Percentiles rank a stretch among this genome's conserved stretches.
Evolutionary conservation across 2,113 vertebrate species (phyloP).

Genomic region (Neodontobutis hainanensis): DNA sequence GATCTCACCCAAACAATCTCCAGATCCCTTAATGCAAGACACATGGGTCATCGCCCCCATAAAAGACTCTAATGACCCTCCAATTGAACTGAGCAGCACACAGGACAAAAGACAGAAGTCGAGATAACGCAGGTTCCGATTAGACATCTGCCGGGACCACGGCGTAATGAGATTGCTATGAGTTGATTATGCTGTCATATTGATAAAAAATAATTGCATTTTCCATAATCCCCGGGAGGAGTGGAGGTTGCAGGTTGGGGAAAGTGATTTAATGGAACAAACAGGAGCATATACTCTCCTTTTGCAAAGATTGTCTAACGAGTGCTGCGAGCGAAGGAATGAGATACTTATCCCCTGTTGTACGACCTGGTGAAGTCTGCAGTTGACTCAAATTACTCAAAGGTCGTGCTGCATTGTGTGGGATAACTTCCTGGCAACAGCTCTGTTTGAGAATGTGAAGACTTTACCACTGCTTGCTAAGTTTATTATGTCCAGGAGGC

Average conservation of each 20-base stretch:
- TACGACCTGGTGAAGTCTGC: not conserved
- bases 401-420: not conserved
- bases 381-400: not conserved
- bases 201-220: conserved; percentile 68
- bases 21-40: conserved; percentile 52
- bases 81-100: conserved; percentile 61
- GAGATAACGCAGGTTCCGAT: conserved; percentile 63
- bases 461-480: no score
- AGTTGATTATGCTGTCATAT: conserved; percentile 68
- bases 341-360: not conserved
- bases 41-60: conserved; percentile 40
- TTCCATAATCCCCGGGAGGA: conserved; percentile 57
- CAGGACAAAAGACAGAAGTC: conserved; percentile 57
- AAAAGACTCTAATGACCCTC: conserved; percentile 64
- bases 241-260: conserved; percentile 33
- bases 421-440: not conserved
- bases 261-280: conserved; percentile 22
- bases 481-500: no score
- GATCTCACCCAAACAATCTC: conserved; percentile 12
- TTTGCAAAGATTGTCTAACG: not conserved
- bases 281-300: conserved; percentile 15
- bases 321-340: not conserved
- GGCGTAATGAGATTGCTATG: conserved; percentile 66
- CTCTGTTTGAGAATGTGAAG: no score
- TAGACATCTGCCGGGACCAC: conserved; percentile 56